Percentiles rank a stretch among this genome's conserved stretches.
phyloP scores from a whole-genome alignment of 2,113 vertebrate genomes.

The Neodontobutis hainanensis region DNA sequence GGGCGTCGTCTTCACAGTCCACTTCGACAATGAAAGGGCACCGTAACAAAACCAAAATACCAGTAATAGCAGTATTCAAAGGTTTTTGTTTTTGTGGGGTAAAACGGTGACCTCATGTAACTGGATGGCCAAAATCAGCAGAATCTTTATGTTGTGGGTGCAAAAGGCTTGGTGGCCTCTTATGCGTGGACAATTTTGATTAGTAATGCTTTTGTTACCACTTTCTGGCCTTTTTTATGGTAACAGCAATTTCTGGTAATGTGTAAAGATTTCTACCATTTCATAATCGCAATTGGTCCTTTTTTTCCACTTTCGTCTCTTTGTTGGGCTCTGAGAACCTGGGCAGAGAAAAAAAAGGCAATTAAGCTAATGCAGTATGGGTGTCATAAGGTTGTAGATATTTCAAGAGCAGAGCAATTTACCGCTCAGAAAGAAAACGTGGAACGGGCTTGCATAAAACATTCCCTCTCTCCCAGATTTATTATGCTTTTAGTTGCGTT shows the following conservation, averaged over 20 bases:
- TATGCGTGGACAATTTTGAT: no score
- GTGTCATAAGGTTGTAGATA: slow-evolving; percentile 97
- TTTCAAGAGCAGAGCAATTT: slow-evolving; percentile 97
- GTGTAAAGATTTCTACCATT: slow-evolving; percentile 46
- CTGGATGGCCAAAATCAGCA: no score
- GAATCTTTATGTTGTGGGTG: no score
- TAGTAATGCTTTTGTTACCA: no score
- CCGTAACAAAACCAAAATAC: no score
- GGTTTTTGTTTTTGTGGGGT: no score
- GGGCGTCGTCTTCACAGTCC: no score
- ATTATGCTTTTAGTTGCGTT: slow-evolving; percentile 98
- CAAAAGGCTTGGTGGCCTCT: no score
- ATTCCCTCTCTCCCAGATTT: slow-evolving; percentile 88
- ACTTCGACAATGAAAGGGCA: no score
- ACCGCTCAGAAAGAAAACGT: slow-evolving; percentile 87
- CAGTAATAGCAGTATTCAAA: no score
- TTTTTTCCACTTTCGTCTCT: slow-evolving; percentile 16
- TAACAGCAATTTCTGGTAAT: slow-evolving; percentile 53
- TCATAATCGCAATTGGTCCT: slow-evolving; percentile 13
- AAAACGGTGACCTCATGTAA: no score
- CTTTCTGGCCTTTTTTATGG: slow-evolving; percentile 40
- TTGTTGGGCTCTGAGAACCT: slow-evolving; percentile 57
- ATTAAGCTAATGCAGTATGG: slow-evolving; percentile 94
- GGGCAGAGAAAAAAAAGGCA: slow-evolving; percentile 81
- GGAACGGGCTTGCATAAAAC: slow-evolving; percentile 91